Conservation (phyloP, 2,113 vertebrate species). For the Ahaetulla prasina region DNA sequence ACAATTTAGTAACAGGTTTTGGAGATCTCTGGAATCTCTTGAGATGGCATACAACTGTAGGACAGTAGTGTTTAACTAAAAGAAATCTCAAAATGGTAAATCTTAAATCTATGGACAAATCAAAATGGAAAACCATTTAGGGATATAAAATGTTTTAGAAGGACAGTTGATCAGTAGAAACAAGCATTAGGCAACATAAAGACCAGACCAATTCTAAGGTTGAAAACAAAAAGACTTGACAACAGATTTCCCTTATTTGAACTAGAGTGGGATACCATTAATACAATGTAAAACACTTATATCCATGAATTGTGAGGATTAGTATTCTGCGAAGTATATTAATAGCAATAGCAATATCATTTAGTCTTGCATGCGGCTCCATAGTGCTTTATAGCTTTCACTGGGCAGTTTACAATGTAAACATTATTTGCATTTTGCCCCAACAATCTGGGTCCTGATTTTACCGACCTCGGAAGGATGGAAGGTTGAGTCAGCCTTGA, state of each 20-base stretch:
- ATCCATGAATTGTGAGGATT: neutral
- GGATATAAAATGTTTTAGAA: neutral
- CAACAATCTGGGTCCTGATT: neutral
- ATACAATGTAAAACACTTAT: neutral
- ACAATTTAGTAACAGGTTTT: neutral
- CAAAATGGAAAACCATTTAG: neutral
- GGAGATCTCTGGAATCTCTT: neutral
- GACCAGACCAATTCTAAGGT: neutral
- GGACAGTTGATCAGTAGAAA: neutral
- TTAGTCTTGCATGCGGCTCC: neutral
- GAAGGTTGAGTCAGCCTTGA: neutral
- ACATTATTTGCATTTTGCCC: neutral
- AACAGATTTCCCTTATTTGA: neutral
- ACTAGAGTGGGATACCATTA: no score
- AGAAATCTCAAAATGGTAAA: neutral
- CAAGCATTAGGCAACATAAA: neutral
- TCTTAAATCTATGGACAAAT: neutral
- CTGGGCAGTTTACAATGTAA: neutral
- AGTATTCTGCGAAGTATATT: neutral
- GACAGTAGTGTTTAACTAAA: neutral
- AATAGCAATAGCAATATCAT: neutral
- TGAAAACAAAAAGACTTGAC: neutral
- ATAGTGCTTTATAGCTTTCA: neutral
- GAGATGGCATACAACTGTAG: neutral
- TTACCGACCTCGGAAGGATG: neutral